These are phyloP conservation scores for Garrulus glandarius DNA, from an alignment of 2,797 vertebrate genomes.

Conservation along the genomic window DNA sequence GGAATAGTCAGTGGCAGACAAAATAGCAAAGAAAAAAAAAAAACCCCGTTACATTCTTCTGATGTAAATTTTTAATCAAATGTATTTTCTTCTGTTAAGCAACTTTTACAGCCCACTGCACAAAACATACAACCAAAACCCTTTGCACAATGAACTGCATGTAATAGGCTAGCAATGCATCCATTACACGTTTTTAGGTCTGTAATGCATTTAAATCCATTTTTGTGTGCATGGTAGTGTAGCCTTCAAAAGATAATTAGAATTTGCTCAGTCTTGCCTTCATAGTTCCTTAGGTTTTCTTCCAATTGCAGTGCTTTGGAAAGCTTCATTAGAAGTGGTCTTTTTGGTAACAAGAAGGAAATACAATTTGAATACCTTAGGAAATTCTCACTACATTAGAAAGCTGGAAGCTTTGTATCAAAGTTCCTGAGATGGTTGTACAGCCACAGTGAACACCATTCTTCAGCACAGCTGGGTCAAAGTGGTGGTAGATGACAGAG, in stretches of 20 bases:
- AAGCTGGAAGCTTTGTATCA: not conserved
- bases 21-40: not conserved
- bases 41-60: not conserved
- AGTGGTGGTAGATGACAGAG: not conserved
- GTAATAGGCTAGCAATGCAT: not conserved
- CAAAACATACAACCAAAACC: not conserved
- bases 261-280: not conserved
- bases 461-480: not conserved
- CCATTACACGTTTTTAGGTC: not conserved
- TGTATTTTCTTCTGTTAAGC: slow-evolving; percentile 47
- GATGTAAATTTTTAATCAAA: slow-evolving; percentile 66
- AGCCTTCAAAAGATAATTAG: slow-evolving; percentile 2
- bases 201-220: slow-evolving; percentile 14
- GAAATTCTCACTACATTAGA: not conserved
- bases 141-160: slow-evolving; percentile 36
- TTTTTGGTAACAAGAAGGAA: not conserved
- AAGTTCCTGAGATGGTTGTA: not conserved
- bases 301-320: not conserved
- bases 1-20: slow-evolving; percentile 3
- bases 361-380: not conserved
- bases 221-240: not conserved
- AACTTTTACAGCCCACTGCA: slow-evolving; percentile 29
- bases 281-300: not conserved
- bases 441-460: accelerated
- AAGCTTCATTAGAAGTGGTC: not conserved